phyloP scores from a whole-genome alignment of 2,888 invertebrate genomes.

The Dryadula phaetusa region DNA sequence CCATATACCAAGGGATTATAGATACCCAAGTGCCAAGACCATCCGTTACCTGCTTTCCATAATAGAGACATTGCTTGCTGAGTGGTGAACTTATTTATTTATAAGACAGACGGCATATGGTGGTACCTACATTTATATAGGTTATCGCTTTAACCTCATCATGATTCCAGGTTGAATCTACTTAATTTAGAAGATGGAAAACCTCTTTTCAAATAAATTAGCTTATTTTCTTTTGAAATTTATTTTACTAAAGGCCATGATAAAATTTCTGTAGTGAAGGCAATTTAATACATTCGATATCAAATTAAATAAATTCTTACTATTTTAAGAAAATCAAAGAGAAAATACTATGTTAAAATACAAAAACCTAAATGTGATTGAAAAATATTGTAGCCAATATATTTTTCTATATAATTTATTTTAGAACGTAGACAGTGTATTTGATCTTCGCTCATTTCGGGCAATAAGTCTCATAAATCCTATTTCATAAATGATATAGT shows the following conservation, averaged over 20 bases:
- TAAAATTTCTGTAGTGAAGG: background rate
- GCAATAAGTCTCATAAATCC: too few relatives aligned
- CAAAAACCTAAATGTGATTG: background rate
- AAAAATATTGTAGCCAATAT: background rate
- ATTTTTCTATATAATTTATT: background rate
- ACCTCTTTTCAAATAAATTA: background rate
- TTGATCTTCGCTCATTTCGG: too few relatives aligned
- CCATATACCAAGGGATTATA: too few relatives aligned
- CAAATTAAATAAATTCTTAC: background rate
- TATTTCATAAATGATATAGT: too few relatives aligned
- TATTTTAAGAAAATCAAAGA: background rate
- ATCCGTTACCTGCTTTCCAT: too few relatives aligned
- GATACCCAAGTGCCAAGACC: too few relatives aligned
- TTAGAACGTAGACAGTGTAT: background rate
- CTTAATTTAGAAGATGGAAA: conserved; percentile 3
- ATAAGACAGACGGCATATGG: too few relatives aligned
- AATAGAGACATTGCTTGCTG: too few relatives aligned
- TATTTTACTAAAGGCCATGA: background rate
- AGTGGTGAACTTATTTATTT: too few relatives aligned
- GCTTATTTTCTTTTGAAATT: conserved; percentile 3
- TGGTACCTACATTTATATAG: background rate
- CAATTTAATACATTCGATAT: background rate
- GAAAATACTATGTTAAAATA: background rate
- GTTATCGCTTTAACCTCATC: background rate
- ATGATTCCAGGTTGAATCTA: background rate